Base-by-base conservation (phyloP, 2,113 vertebrate genomes). In the Silurus asotus region DNA sequence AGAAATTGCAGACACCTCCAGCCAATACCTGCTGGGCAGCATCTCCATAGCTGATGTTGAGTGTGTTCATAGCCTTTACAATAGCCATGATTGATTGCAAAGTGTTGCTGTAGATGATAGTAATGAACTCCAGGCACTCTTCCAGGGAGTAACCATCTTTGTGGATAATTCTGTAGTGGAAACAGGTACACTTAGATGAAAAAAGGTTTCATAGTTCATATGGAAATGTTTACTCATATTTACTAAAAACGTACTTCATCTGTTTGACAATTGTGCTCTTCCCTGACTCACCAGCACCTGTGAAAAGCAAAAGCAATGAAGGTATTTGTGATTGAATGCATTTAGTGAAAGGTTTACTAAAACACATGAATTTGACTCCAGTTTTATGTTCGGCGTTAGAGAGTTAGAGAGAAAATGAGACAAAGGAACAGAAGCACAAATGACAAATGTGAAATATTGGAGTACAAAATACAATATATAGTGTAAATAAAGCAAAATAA, bases 201-300 rank as follows among this genome's bases (percentile, higher is more conserved):
- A 58, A 86, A 1, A 75, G 48, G 23, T 25, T 65, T 65, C 64
- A 5, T 25, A 2, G 3, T 64, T 62, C 6, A 9, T 37, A 4
- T 15, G 48, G 69, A 37, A 28, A 45, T 23, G 25, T 19, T 56
- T 62, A 7, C 28, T 83, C 55, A 72, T 25, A 62, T 72, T 25
- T 85, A n/a, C 28, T 64, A 15, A n/a, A 59, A 56, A 96, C 97
- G 97, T 94, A 99, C 98, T 99, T 99, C 98, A 99, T 99, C 94
- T 99, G 98, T 93, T 99, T 99, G 95, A 99, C 98, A 0, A 99
- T 99, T 65, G 98, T 99, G 92, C 98, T 99, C 90, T 99, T 99
- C 17, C 98, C 98, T 0, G 98, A 99, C 91, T 99, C 98, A 37
- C 98, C 98, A 20, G 98, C 98, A 91, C 98, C 98, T 99, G 48